A percentile compares a stretch with the other conserved stretches of the same genome.
Evolutionary conservation across 2,113 vertebrate genomes (phyloP).

Genomic region (Gnathonemus longibarbis): DNA sequence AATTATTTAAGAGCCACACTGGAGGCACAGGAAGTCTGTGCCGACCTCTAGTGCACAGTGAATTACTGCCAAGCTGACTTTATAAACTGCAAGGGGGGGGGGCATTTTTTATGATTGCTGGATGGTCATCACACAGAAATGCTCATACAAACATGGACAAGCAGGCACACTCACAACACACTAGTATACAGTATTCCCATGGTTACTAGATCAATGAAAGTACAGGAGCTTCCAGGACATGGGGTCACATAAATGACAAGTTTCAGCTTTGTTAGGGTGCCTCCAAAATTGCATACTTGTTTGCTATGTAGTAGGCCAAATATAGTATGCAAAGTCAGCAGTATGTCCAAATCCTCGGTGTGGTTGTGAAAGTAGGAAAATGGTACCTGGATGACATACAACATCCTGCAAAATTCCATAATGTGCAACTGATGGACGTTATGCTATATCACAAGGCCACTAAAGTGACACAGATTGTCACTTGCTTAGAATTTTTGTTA

Average conservation of each 20-base stretch:
- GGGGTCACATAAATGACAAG: neutral
- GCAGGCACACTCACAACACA: neutral
- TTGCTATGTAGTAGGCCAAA: neutral
- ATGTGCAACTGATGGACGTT: neutral
- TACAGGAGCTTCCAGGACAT: neutral
- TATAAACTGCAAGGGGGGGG: neutral
- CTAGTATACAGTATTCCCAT: neutral
- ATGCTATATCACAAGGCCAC: neutral
- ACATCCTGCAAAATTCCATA: neutral
- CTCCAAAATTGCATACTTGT: neutral
- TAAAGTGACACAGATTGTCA: neutral
- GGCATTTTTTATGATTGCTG: neutral
- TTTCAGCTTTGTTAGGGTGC: neutral
- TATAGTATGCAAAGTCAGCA: neutral
- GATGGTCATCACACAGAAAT: neutral
- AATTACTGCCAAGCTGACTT: neutral
- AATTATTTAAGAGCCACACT: neutral
- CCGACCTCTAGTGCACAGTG: neutral
- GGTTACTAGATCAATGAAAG: neutral
- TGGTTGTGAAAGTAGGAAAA: neutral
- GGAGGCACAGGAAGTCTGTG: neutral
- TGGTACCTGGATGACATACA: neutral
- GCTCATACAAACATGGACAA: slow-evolving; percentile 1
- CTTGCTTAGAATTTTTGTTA: neutral
- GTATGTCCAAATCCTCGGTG: neutral